Evolutionary conservation across 2,797 vertebrate genomes (phyloP), one percentile per base, ranked within the genome.

Genomic region (Eutrigla gurnardus): DNA sequence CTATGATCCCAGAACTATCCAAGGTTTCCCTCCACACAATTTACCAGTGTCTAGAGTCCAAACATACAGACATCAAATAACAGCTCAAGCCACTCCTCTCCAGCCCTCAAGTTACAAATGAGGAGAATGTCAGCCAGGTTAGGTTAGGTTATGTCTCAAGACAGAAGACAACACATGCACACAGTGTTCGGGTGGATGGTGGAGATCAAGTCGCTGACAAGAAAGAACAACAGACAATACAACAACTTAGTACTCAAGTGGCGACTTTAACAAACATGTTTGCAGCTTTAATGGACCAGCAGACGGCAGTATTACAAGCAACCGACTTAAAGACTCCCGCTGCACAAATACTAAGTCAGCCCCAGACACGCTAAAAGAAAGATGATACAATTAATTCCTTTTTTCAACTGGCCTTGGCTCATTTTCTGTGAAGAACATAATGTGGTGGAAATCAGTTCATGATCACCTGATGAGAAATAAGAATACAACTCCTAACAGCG

Each of bases 191-290:
- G 25, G 25, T 25, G 25, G 25, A 11, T 7, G 7, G 11, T 42
- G 8, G 40, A 42, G 11, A 42, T 11, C 8, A 42, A 42, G 11
- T 25, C 25, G 25, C 25, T 25, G 40, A 42, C 40, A 42, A 42
- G 40, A 42, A 6, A 9, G 25, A 14, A 37, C 50, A 17, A 42
- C 40, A 46, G 43, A 43, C 35, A 2, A 80, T 80, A 7, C 45
- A 69, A 35, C 46, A 83, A 13, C 73, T 80, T 9, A 69, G 46
- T 3, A 36, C 15, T 3, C 57, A 74, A 8, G 73, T 86, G 7
- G 43, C 80, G 13, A 18, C 47, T 7, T 8, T 73, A 6, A 82
- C 66, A 1, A 55, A 64, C 17, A 77, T 87, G 61, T 67, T 82
- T 7, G 70, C 59, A 7, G 9, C 33, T n/a, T n/a, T 85, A 14